Evolutionary conservation across 2,797 vertebrate species (phyloP), one percentile per base, ranked within the genome.

Genomic region (Cynopterus sphinx): DNA sequence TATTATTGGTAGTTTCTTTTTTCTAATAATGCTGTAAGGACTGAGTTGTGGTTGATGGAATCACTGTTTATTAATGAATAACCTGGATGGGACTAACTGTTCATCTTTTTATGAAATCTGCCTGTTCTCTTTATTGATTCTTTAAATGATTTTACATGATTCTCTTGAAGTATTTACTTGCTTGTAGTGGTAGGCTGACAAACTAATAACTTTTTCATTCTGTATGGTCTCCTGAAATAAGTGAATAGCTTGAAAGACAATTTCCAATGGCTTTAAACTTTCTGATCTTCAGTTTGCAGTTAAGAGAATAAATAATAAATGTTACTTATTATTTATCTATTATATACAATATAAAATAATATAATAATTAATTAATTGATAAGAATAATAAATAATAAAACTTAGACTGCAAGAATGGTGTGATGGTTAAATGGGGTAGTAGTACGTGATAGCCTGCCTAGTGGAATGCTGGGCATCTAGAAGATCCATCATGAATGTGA

Each of bases 1-100:
- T 79, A 90, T 86, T 79, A 77, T 41, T 61, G 33, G n/a, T 39
- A 31, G 57, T 36, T 95, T 79, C 26, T 63, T 82, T 95, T 87
- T 92, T 57, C 28, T 12, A 90, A 43, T 71, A 86, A 51, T 86
- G 11, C 49, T 77, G 33, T 59, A 51, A 71, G 33, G 77, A 65
- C 19, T 86, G 63, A 71, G 11, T 71, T 81, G 92, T 65, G 31
- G 22, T 55, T 81, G 28, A 85, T 85, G 26, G 71, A 94, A 86
- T 86, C 46, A 65, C 26, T 94, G 21, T 31, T 71, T 49, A 33
- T 21, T 84, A 67, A 81, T 81, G 39, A 75, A 91, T 71, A 49
- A 88, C 10, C 28, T 41, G 24, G 22, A 24, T 83, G 26, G 49
- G 43, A 46, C 39, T n/a, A 87, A 46, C 19, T 61, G 12, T 53